These are phyloP conservation scores for Melanaphis sacchari DNA, from an alignment of 1,140 invertebrate genomes.

Conservation along the genomic window DNA sequence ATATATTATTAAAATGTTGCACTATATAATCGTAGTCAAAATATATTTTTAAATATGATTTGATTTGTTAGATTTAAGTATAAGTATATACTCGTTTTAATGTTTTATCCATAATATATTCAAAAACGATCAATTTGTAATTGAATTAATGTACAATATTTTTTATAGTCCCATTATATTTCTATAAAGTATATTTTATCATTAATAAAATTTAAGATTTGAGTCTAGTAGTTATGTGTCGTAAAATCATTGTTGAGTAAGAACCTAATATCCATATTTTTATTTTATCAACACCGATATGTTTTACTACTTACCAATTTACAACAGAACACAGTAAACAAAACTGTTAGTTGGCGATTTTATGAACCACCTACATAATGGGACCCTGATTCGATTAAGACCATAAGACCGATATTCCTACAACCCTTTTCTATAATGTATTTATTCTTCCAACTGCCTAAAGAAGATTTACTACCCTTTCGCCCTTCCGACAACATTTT, in stretches of 20 bases:
- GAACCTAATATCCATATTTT: background rate
- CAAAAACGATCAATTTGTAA: background rate
- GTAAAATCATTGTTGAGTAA: background rate
- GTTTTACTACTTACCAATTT: background rate
- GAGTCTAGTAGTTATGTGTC: background rate
- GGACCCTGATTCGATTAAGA: slow-evolving; percentile 11
- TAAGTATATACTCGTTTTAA: no score
- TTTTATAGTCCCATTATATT: background rate
- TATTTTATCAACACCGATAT: background rate
- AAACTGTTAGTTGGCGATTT: slow-evolving; percentile 22
- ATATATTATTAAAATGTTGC: background rate
- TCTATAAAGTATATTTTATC: background rate
- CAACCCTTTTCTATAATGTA: background rate
- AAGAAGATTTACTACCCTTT: background rate
- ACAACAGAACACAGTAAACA: background rate
- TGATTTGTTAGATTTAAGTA: no score
- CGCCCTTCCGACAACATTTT: background rate
- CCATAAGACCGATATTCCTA: background rate
- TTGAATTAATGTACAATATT: background rate
- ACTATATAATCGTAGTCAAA: background rate
- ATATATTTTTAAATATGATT: no score
- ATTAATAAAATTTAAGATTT: background rate
- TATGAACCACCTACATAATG: background rate
- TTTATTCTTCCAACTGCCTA: background rate
- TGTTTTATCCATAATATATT: background rate